Conservation (phyloP, 2,113 vertebrate species). For the Sylvia atricapilla region DNA sequence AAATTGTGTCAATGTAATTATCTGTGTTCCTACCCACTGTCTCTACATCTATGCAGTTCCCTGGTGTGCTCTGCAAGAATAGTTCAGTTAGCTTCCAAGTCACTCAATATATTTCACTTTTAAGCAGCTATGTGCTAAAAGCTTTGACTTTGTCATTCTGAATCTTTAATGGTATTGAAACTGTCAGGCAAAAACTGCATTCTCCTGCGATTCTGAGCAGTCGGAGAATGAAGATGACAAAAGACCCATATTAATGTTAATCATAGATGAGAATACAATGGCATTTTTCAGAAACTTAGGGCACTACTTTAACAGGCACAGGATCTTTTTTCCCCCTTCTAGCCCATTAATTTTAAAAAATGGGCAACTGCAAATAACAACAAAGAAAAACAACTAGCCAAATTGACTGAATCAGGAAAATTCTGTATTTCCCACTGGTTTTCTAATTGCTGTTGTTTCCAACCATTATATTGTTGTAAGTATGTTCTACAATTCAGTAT, state of each 20-base stretch:
- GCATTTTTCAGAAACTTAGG: background rate
- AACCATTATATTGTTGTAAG: background rate
- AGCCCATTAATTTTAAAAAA: background rate
- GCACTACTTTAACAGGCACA: background rate
- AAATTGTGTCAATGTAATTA: background rate
- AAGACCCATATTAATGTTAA: background rate
- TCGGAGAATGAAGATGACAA: background rate
- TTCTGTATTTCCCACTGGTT: background rate
- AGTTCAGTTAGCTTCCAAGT: background rate
- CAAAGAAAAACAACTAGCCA: background rate
- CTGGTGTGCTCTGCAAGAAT: background rate
- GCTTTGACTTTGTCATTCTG: background rate
- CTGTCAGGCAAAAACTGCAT: background rate
- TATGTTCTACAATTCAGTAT: background rate
- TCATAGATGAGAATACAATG: background rate
- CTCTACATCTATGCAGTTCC: background rate
- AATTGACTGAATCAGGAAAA: background rate
- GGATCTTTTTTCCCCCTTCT: background rate
- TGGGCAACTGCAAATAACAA: background rate
- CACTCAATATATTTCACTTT: background rate
- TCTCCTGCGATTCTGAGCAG: background rate
- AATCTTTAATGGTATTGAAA: background rate
- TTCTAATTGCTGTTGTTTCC: background rate
- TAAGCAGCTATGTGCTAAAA: background rate
- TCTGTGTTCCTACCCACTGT: background rate